A percentile compares a stretch with the other conserved stretches of the same genome.
Conservation (phyloP, 2,888 invertebrate genomes). For the Calephelis perditalis region DNA sequence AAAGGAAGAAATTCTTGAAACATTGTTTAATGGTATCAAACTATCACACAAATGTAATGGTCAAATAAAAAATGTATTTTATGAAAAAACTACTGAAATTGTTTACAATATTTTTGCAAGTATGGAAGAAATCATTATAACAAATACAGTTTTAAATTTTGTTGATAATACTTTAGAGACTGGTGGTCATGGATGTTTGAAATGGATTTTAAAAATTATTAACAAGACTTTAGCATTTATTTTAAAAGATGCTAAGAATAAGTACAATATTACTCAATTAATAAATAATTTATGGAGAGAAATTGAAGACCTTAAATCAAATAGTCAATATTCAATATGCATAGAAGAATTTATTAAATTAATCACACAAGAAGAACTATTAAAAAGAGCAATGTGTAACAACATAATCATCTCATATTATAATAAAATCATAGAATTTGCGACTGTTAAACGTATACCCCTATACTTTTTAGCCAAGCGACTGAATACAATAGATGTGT, state of each 20-base stretch:
- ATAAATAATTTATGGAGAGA: slow-evolving; percentile 60
- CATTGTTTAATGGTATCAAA: slow-evolving; percentile 35
- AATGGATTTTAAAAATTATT: slow-evolving; percentile 56
- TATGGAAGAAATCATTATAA: slow-evolving; percentile 26
- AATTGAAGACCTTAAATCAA: slow-evolving; percentile 66
- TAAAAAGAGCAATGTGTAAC: slow-evolving; percentile 44
- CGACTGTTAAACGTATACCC: slow-evolving; percentile 49
- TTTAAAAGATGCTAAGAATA: slow-evolving; percentile 31
- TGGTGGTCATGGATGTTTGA: slow-evolving; percentile 67
- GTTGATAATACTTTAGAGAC: slow-evolving; percentile 55
- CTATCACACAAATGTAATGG: slow-evolving; percentile 44
- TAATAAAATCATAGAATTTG: slow-evolving; percentile 57
- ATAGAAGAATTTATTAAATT: slow-evolving; percentile 58
- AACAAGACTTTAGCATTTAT: slow-evolving; percentile 44
- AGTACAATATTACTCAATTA: slow-evolving; percentile 46
- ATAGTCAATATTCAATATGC: slow-evolving; percentile 57
- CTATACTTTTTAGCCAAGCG: slow-evolving; percentile 48
- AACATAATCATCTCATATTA: slow-evolving; percentile 50
- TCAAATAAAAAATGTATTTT: slow-evolving; percentile 50
- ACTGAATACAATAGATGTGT: slow-evolving; percentile 37
- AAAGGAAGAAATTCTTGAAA: slow-evolving; percentile 42
- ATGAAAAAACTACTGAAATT: slow-evolving; percentile 55
- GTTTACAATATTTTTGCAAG: slow-evolving; percentile 38
- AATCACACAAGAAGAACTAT: slow-evolving; percentile 46
- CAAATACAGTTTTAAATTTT: slow-evolving; percentile 40